Evolutionary conservation across 1,140 invertebrate genomes (phyloP), one percentile per base, ranked within the genome.

Genomic region (Platorchestia sp.): DNA sequence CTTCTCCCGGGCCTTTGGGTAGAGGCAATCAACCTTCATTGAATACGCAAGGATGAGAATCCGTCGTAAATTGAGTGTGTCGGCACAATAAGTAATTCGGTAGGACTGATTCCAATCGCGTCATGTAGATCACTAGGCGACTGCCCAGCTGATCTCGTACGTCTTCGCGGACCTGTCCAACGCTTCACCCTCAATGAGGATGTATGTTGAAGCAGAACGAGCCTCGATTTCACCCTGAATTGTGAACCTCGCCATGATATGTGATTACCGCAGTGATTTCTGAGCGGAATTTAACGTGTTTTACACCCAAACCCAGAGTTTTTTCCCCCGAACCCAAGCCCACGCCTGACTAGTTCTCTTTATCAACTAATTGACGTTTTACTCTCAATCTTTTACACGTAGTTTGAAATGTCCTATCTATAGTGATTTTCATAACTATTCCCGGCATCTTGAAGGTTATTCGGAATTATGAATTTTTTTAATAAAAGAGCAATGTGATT

Each of bases 1-100:
- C 87, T 89, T 89, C 41, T 36, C 19, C 45, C 45, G 91, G 36
- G 45, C 91, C 7, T 10, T 93, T 7, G 43, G 5, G 43, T 44
- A n/a, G 45, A 44, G 91, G 91, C 91, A 93, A 93, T 93, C 91
- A 93, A 93, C 91, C 45, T 45, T 93, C 91, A 93, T 93, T 93
- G 43, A 93, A 40, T 93, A 44, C 91, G 44, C 43, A 40, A 44
- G 45, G 43, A 93, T 44, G 91, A 93, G 91, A 93, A 93, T 93
- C 40, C 91, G 45, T 93, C 91, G 91, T 93, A 93, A 93, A 45
- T 93, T 93, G 43, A 45, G 91, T 44, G 91, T 47, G 91, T 45
- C 91, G 36, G 36, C 43, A 93, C 91, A 93, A 93, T 93, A 45
- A 93, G 91, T 93, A 93, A 93, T 93, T 93, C 91, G 40, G 91